Evolutionary conservation across 1,140 invertebrate species (phyloP), one percentile per base, ranked within the genome.

Genomic region (Paraescarpia echinospica): DNA sequence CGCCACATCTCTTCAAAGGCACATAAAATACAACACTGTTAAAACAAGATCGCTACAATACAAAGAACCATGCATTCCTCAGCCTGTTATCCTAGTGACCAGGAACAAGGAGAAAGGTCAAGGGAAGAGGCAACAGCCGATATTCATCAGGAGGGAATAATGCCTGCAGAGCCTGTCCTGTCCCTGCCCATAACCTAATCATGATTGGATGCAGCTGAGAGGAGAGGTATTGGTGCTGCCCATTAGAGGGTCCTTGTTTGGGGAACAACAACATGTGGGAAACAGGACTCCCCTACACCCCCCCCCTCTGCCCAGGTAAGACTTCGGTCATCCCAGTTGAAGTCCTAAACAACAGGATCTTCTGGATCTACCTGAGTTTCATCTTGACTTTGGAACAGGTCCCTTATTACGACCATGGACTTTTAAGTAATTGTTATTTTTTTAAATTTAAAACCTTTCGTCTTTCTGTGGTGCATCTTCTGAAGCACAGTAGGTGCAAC

Each of bases 111-210:
- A 22, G 59, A 18, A 18, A 77, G 59, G 59, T 77, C 59, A 77
- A 31, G 59, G 59, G 59, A 77, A 77, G 41, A 77, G 59, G 59
- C 8, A 77, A 77, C 59, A 77, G 59, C 59, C 0, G 59, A 6
- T 77, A 77, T 77, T 77, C 59, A 77, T 77, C 59, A 77, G 22
- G 59, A 77, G 59, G 59, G 59, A 77, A 77, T 77, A 77, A 77
- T 77, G 59, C 59, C 59, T 77, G 59, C 59, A 77, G 59, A 77
- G 59, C 59, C 59, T 77, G 59, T 77, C 59, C 59, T 31, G 8
- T 77, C 59, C 59, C 27, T 77, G 59, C 59, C 59, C 59, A 77
- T 77, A 77, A 77, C 59, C 59, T 77, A 77, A 77, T 77, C 59
- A 77, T 77, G 59, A 77, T 77, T 77, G 59, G 59, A 77, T 77